Evolutionary conservation across 2,888 invertebrate genomes (phyloP).

Genomic region (Tricholauxania praeusta): DNA sequence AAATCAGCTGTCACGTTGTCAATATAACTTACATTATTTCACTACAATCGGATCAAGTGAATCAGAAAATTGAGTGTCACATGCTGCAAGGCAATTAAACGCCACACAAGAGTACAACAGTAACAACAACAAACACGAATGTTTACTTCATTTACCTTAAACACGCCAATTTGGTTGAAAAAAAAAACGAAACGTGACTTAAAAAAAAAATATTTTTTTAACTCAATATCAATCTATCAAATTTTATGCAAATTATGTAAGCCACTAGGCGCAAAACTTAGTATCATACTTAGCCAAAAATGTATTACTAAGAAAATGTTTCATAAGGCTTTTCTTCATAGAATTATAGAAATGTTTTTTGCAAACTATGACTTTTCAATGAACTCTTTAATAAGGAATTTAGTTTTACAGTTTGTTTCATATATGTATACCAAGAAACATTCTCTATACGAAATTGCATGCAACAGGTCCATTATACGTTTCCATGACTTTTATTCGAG

Average conservation of each 20-base stretch:
- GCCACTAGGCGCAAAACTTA: not conserved
- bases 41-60: not conserved
- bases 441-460: too few relatives aligned
- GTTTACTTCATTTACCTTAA: not conserved
- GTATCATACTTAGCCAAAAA: not conserved
- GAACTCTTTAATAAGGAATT: too few relatives aligned
- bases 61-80: constrained; percentile 19
- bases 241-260: constrained; percentile 5
- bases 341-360: too few relatives aligned
- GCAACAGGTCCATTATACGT: too few relatives aligned
- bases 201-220: not conserved
- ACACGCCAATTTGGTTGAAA: not conserved
- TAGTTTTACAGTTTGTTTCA: too few relatives aligned
- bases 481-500: too few relatives aligned
- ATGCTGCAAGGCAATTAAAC: constrained; percentile 13
- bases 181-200: constrained; percentile 14
- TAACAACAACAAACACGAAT: constrained; percentile 7
- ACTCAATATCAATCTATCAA: constrained; percentile 1
- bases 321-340: too few relatives aligned
- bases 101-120: constrained; percentile 13
- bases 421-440: too few relatives aligned
- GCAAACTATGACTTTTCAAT: too few relatives aligned
- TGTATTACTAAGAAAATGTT: too few relatives aligned
- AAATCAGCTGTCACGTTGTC: too few relatives aligned
- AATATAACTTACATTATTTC: too few relatives aligned